Base-by-base conservation (phyloP, 1,140 invertebrate genomes). In the Rhizoglyphus robini region DNA sequence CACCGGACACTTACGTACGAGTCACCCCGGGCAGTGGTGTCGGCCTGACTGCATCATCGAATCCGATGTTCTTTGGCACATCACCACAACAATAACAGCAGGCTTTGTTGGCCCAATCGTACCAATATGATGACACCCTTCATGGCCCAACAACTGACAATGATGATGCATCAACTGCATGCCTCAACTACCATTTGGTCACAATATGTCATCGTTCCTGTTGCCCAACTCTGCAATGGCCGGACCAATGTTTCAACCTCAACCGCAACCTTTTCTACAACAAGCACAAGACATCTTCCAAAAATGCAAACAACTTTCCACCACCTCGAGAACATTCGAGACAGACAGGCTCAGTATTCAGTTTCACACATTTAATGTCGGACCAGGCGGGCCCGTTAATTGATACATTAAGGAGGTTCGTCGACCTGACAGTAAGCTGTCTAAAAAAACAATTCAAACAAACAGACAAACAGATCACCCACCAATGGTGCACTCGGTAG, bases 361-460 rank as follows among this genome's bases (percentile, higher is more conserved):
- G 25, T n/a, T 49, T 49, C 20, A 36, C 66, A 13, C 66, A 67
- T 58, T 59, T 59, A 30, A 67, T 67, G 66, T 63, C 66, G 8
- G 49, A 67, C 20, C 60, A 67, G 25, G 23, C 41, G 2, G 18
- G 15, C n/a, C n/a, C 49, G 30, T 27, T 67, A 4, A 58, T 46
- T 5, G 63, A 63, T 63, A 59, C 66, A 18, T 54, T 67, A 27
- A 27, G 15, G 66, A 67, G 31, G 30, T 27, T 46, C 46, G 66
- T 0, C 30, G 66, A 57, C 59, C 66, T 2, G 66, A 67, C 36
- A 67, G 66, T 57, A n/a, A n/a, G n/a, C n/a, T n/a, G n/a, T n/a
- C n/a, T n/a, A n/a, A n/a, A n/a, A n/a, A n/a, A n/a, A n/a, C n/a
- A n/a, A n/a, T n/a, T n/a, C n/a, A n/a, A n/a, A n/a, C n/a, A n/a